Conservation (phyloP, 2,888 invertebrate genomes). For the Teleiodes luculella region DNA sequence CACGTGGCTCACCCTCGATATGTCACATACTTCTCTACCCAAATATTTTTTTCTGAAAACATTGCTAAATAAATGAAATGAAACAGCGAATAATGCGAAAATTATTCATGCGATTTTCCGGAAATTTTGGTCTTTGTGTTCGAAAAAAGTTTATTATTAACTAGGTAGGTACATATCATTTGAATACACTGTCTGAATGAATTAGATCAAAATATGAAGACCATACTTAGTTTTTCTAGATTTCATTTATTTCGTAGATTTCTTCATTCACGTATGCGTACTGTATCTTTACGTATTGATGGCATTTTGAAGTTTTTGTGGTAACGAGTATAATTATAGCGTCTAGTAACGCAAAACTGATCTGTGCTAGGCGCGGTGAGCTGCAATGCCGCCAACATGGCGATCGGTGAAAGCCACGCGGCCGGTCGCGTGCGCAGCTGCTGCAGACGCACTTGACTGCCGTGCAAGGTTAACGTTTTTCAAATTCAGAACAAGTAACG, state of each 20-base stretch:
- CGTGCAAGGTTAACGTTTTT: slow-evolving; percentile 71
- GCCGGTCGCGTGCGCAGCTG: slow-evolving; percentile 53
- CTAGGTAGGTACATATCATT: too few relatives aligned
- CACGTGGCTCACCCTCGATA: too few relatives aligned
- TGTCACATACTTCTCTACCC: too few relatives aligned
- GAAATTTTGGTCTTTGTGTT: too few relatives aligned
- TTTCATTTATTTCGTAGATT: too few relatives aligned
- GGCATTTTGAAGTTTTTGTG: slow-evolving; percentile 12
- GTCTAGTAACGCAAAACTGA: slow-evolving; percentile 54
- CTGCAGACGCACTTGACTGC: slow-evolving; percentile 34
- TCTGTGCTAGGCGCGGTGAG: slow-evolving; percentile 35
- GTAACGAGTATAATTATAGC: slow-evolving; percentile 39
- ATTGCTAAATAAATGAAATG: too few relatives aligned
- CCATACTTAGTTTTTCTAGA: background rate
- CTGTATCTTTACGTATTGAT: background rate
- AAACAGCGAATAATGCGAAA: too few relatives aligned
- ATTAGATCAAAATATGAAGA: too few relatives aligned
- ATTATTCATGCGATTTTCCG: too few relatives aligned
- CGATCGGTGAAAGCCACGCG: slow-evolving; percentile 64
- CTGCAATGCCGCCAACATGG: slow-evolving; percentile 40
- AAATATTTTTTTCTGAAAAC: too few relatives aligned
- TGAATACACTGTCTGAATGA: too few relatives aligned
- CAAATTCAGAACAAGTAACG: slow-evolving; percentile 65
- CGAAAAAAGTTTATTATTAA: too few relatives aligned
- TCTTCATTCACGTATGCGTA: background rate